Percentiles rank a stretch among this genome's conserved stretches.
These are phyloP conservation scores for Falco biarmicus DNA, from an alignment of 2,797 vertebrate genomes.

Conservation along the genomic window DNA sequence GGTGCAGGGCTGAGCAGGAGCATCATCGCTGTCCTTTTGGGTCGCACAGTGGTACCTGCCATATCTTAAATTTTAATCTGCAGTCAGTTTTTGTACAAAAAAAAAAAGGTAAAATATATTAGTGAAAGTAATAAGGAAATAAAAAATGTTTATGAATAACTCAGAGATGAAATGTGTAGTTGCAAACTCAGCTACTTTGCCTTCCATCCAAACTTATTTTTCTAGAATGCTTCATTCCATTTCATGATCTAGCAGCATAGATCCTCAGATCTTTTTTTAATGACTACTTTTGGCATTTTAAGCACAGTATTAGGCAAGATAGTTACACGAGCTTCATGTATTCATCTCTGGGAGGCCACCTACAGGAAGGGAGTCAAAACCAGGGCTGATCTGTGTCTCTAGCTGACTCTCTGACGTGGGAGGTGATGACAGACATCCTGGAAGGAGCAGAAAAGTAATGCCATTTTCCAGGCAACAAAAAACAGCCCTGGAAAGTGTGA, in stretches of 20 bases:
- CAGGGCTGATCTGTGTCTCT: conserved; percentile 19
- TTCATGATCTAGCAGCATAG: conserved; percentile 54
- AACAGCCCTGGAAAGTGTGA: conserved; percentile 14
- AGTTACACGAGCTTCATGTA: conserved; percentile 44
- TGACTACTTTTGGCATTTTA: conserved; percentile 59
- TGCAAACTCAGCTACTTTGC: conserved; percentile 41
- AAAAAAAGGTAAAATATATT: conserved; percentile 30
- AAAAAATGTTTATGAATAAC: conserved; percentile 55
- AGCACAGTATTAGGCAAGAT: conserved; percentile 53
- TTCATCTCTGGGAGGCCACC: conserved; percentile 39
- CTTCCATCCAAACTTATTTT: conserved; percentile 46
- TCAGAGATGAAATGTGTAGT: conserved; percentile 50
- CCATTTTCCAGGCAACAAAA: conserved; percentile 33
- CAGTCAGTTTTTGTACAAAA: conserved; percentile 59
- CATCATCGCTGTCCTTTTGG: conserved; percentile 17
- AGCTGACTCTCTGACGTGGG: conserved; percentile 19
- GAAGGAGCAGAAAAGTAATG: conserved; percentile 31
- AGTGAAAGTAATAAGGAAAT: conserved; percentile 54
- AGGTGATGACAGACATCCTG: conserved; percentile 14
- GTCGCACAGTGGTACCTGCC: conserved; percentile 12
- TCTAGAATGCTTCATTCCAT: conserved; percentile 67
- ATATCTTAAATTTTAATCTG: conserved; percentile 1
- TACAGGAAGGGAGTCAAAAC: neutral
- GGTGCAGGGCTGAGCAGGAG: neutral
- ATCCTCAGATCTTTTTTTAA: conserved; percentile 59